Evolutionary conservation across 2,113 vertebrate genomes (phyloP).

Genomic region (Chloropsis cyanopogon): DNA sequence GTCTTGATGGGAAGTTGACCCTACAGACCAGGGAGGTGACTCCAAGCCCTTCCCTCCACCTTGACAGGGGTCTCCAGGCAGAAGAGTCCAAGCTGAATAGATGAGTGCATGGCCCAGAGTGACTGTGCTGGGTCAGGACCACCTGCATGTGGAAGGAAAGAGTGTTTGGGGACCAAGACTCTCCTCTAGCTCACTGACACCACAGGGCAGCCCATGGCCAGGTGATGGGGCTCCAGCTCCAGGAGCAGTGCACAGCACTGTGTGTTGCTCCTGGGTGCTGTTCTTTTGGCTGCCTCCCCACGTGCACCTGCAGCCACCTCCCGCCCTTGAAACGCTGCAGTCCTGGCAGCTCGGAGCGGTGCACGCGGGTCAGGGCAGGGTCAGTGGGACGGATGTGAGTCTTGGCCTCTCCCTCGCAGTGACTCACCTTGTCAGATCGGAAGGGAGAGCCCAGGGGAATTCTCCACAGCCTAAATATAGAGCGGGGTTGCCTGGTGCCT

Average conservation of each 20-base stretch:
- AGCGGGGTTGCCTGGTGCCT: slow-evolving; percentile 15
- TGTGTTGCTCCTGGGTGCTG: background rate
- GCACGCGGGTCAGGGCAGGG: slow-evolving; percentile 25
- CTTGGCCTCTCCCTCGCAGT: slow-evolving; percentile 47
- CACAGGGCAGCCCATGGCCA: rapidly evolving
- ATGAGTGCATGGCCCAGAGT: background rate
- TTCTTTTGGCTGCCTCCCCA: background rate
- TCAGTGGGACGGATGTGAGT: slow-evolving; percentile 50
- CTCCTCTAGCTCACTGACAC: background rate
- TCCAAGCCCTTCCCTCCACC: background rate
- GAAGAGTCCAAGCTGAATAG: background rate
- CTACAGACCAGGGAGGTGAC: background rate
- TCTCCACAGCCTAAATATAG: slow-evolving; percentile 61
- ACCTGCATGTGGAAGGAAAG: background rate
- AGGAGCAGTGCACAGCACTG: background rate
- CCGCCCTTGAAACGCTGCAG: background rate
- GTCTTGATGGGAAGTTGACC: background rate
- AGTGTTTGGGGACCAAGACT: background rate
- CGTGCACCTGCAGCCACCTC: slow-evolving; percentile 36
- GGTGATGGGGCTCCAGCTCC: background rate
- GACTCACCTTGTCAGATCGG: slow-evolving; percentile 55
- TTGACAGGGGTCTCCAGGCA: background rate
- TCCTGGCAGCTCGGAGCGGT: background rate
- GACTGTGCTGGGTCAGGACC: background rate
- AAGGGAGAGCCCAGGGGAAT: slow-evolving; percentile 62